Base-by-base conservation (phyloP, 2,113 vertebrate species). In the Crypturellus undulatus region DNA sequence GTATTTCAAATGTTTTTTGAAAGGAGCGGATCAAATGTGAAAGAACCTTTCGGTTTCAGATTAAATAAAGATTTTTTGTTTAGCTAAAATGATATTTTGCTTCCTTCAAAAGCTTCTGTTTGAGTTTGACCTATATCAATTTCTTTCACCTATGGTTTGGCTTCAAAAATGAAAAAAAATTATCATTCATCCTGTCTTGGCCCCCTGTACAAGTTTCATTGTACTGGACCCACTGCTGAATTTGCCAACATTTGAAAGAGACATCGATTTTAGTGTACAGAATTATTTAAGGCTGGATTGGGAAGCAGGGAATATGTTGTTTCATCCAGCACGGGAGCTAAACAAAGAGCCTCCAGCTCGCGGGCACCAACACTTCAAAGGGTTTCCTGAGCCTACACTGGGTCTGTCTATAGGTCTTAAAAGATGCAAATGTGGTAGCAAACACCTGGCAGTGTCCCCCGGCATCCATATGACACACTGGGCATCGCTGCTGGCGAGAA, bases 11-110 rank as follows among this genome's bases (percentile, higher is more conserved):
- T 78, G 10, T 4, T 82, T 92, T 89, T 4, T 6, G 59, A 70
- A 81, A 84, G 88, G 78, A 84, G 89, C 69, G 64, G 63, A 45
- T 94, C 62, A 92, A 72, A 91, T 52, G 49, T 62, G 69, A 93
- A 93, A 91, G 84, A 92, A 32, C 84, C 49, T 45, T 84, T 95
- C 89, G 76, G 40, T 76, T 87, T 87, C 70, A 81, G 67, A 87
- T 73, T n/a, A 51, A 47, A 81, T 84, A 60, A 89, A 89, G 43
- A 91, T 68, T 76, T 89, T 59, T 9, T 36, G 60, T 90, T 92
- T 90, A 78, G 34, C 22, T 25, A 36, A 63, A 63, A 63, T 63
- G 60, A 36, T 36, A 63, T 63, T 63, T 63, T 24, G 34, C 34
- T 63, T 63, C 36, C 12, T 36, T 63, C 21, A 14, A 38, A 63